phyloP scores from a whole-genome alignment of 2,113 vertebrate genomes.

The Alethe diademata region DNA sequence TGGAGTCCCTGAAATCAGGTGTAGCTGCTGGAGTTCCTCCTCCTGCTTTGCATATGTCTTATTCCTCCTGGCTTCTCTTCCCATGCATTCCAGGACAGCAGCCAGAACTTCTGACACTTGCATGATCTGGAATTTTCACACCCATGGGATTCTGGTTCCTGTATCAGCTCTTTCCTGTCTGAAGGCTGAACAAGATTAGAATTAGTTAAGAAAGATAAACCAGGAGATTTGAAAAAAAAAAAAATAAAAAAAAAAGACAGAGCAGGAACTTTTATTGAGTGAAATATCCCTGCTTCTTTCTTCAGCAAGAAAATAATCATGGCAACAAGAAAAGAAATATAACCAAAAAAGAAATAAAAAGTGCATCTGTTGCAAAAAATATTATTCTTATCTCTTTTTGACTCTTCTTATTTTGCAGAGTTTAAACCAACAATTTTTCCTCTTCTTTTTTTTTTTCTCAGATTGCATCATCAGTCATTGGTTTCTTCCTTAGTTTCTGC shows the following conservation, averaged over 20 bases:
- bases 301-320: not conserved
- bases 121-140: not conserved
- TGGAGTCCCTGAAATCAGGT: not conserved
- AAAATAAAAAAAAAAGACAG: not conserved
- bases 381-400: not conserved
- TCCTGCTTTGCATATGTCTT: not conserved
- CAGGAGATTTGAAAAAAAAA: not conserved
- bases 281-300: not conserved
- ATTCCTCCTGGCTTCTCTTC: not conserved
- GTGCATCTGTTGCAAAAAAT: not conserved
- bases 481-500: not conserved
- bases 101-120: not conserved
- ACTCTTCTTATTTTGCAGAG: not conserved
- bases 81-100: not conserved
- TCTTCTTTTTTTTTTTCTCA: not conserved
- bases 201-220: not conserved
- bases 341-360: not conserved
- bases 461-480: not conserved
- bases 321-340: not conserved
- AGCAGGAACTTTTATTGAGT: not conserved
- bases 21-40: not conserved
- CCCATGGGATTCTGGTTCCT: not conserved
- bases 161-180: not conserved
- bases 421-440: not conserved
- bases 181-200: not conserved